Evolutionary conservation across 2,113 vertebrate genomes (phyloP).

Genomic region (Phrynosoma blainvillii): DNA sequence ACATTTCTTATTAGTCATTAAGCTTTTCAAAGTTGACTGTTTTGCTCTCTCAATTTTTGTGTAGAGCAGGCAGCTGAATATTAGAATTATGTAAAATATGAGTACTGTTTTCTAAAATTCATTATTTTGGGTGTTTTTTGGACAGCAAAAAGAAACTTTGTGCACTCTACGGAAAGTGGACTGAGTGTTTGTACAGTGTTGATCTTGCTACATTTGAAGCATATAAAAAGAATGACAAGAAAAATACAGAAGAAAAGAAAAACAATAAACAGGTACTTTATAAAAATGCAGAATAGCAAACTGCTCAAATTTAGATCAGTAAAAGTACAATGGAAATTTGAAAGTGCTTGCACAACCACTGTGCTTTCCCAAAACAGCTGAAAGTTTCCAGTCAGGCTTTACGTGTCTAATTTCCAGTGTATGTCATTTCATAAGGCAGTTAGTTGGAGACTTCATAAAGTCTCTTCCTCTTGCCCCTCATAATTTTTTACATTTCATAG

Average conservation of each 20-base stretch:
- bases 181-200: conserved; percentile 92
- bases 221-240: conserved; percentile 92
- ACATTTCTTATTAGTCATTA: background rate
- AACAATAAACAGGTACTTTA: conserved; percentile 84
- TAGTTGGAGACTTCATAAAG: background rate
- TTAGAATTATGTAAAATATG: background rate
- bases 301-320: background rate
- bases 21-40: background rate
- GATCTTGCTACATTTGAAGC: conserved; percentile 86
- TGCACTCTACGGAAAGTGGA: conserved; percentile 97
- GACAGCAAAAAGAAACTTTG: conserved; percentile 94
- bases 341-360: background rate
- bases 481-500: background rate
- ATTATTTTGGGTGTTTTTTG: background rate
- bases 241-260: conserved; percentile 90
- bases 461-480: background rate
- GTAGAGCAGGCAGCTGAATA: background rate
- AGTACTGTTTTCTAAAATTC: background rate
- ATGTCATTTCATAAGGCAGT: background rate
- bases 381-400: background rate
- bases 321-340: background rate
- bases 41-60: background rate
- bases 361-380: background rate
- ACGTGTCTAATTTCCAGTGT: background rate
- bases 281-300: background rate